Conservation (phyloP, 1,140 invertebrate genomes). For the Drosophila murphyi region DNA sequence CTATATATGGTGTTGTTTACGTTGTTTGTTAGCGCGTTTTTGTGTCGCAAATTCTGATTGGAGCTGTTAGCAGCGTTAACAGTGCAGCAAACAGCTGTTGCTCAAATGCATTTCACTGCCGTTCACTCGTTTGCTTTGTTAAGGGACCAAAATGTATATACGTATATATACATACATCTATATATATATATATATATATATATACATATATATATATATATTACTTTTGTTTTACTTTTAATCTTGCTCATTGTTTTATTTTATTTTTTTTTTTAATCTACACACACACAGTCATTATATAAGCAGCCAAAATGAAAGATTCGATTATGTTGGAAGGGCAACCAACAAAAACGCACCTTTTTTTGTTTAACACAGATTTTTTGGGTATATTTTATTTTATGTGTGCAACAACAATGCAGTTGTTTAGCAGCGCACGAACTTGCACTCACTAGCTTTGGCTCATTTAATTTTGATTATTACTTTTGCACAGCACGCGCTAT, state of each 20-base stretch:
- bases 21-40: constrained; percentile 31
- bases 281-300: constrained; percentile 57
- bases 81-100: constrained; percentile 65
- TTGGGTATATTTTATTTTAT: constrained; percentile 32
- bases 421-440: constrained; percentile 12
- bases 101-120: constrained; percentile 25
- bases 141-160: not conserved
- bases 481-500: constrained; percentile 8
- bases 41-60: constrained; percentile 61
- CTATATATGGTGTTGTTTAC: constrained; percentile 1
- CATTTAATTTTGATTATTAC: constrained; percentile 41
- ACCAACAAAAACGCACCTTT: constrained; percentile 59
- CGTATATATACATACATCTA: constrained; percentile 2
- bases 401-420: constrained; percentile 26
- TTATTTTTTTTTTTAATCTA: not conserved
- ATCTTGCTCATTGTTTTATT: constrained; percentile 1
- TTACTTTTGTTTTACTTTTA: not conserved
- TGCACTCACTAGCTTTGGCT: constrained; percentile 21
- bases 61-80: constrained; percentile 25
- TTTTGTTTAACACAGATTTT: constrained; percentile 73
- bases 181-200: constrained; percentile 9
- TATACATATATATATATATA: constrained; percentile 2
- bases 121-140: constrained; percentile 24
- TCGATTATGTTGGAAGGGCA: constrained; percentile 36
- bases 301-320: constrained; percentile 58